phyloP scores from a whole-genome alignment of 2,797 vertebrate species.

The Ambastaia sidthimunki region DNA sequence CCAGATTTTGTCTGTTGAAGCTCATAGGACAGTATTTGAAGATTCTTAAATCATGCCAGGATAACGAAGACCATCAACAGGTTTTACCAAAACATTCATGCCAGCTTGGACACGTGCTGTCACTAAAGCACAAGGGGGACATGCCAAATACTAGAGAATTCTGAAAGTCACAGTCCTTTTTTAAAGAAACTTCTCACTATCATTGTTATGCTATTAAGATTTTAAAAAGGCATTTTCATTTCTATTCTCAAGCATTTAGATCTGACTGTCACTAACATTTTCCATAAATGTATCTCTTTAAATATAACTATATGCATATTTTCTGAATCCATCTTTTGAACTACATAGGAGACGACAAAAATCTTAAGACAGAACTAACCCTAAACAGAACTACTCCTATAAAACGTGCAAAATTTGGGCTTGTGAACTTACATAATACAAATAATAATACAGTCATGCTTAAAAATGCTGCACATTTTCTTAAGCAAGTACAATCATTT shows the following conservation, averaged over 20 bases:
- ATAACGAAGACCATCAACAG: background rate
- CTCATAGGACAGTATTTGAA: background rate
- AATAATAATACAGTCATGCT: too few relatives aligned
- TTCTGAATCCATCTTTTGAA: background rate
- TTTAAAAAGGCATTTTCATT: background rate
- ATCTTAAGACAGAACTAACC: background rate
- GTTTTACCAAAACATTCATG: background rate
- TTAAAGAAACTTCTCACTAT: too few relatives aligned
- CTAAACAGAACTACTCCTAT: conserved; percentile 25
- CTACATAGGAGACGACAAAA: background rate
- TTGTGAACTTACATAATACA: too few relatives aligned
- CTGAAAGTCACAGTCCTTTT: background rate
- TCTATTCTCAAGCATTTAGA: background rate
- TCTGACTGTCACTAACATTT: background rate
- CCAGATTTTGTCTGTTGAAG: background rate
- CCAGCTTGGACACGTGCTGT: background rate
- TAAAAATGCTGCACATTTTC: background rate
- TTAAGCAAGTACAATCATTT: too few relatives aligned
- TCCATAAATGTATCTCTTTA: background rate
- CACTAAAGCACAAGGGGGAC: too few relatives aligned
- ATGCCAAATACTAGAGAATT: background rate
- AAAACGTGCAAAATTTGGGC: conserved; percentile 16
- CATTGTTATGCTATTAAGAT: background rate
- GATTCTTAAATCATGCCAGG: background rate
- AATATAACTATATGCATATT: background rate